Evolutionary conservation across 2,888 invertebrate species (phyloP), one percentile per base, ranked within the genome.

Genomic region (Cynaeus angustus): DNA sequence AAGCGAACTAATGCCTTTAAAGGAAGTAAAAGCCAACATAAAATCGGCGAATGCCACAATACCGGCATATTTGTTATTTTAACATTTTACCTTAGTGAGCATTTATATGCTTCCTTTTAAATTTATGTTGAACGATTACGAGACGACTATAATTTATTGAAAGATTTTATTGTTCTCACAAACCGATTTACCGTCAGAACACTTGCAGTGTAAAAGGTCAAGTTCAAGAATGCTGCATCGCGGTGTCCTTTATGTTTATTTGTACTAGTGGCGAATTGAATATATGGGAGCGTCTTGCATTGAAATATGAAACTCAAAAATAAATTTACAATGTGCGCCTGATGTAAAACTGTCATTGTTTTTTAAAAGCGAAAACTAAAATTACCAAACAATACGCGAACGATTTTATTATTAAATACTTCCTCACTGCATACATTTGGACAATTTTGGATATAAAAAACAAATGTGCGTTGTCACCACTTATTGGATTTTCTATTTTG

Each of bases 161-260:
- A 56, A 56, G 55, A 38, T 56, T 41, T 41, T 26, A 56, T 56
- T 56, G 55, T 56, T 56, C 38, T 38, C 41, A 26, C 41, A 21
- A 30, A 14, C 8, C 7, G 38, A 16, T 46, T 56, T 21, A 56
- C 12, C 8, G 28, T 37, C 55, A 7, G 55, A 56, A 41, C 26
- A 38, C 55, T 50, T 50, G 55, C 55, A 10, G 55, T 41, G 50
- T 10, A 50, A 56, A 56, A 41, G 55, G 38, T 56, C 55, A 56
- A 21, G 55, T 56, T 56, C 55, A 56, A 41, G 55, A 56, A 56
- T 41, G 14, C 55, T 28, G 53, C 53, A 41, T 6, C n/a, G 41
- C 41, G 41, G 41, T 41, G 41, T n/a, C 41, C 10, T 41, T 41
- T 41, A 41, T 41, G 41, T 41, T n/a, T 6, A n/a, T 37, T n/a